phyloP scores from a whole-genome alignment of 2,888 invertebrate genomes.

The Agrotis ipsilon region DNA sequence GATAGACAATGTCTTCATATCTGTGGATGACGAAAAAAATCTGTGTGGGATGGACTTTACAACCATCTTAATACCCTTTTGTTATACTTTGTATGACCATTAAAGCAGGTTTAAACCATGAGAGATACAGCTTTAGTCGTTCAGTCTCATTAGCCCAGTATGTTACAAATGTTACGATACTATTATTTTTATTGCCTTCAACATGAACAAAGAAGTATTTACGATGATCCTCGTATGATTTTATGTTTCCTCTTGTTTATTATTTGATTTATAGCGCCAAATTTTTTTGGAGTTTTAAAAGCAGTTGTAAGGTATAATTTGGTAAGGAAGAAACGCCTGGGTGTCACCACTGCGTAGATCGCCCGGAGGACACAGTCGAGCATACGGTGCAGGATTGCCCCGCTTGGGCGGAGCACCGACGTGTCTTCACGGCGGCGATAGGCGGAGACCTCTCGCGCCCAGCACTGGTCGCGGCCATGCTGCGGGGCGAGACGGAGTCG shows the following conservation, averaged over 20 bases:
- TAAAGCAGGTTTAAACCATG: slow-evolving; percentile 71
- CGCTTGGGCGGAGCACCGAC: too few relatives aligned
- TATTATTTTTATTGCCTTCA: slow-evolving; percentile 68
- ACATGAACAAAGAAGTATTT: slow-evolving; percentile 71
- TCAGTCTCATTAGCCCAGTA: slow-evolving; percentile 73
- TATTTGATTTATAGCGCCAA: slow-evolving; percentile 49
- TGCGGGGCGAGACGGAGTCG: too few relatives aligned
- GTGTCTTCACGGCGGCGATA: too few relatives aligned
- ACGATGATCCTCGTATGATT: slow-evolving; percentile 61
- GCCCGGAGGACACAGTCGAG: too few relatives aligned
- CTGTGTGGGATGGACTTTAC: slow-evolving; percentile 82
- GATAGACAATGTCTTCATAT: slow-evolving; percentile 82
- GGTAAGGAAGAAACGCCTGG: too few relatives aligned
- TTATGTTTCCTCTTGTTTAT: slow-evolving; percentile 55
- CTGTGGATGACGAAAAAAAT: slow-evolving; percentile 75
- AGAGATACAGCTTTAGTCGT: slow-evolving; percentile 69
- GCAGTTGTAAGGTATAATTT: slow-evolving; percentile 28
- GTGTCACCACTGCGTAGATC: too few relatives aligned
- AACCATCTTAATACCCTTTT: slow-evolving; percentile 74
- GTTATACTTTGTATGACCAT: slow-evolving; percentile 73
- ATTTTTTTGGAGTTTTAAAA: slow-evolving; percentile 23
- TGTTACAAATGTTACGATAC: slow-evolving; percentile 69
- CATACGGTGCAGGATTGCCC: too few relatives aligned
- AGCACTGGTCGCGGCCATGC: too few relatives aligned
- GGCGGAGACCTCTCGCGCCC: too few relatives aligned